Evolutionary conservation across 2,888 invertebrate species (phyloP).

Genomic region (Mystacides longicornis): DNA sequence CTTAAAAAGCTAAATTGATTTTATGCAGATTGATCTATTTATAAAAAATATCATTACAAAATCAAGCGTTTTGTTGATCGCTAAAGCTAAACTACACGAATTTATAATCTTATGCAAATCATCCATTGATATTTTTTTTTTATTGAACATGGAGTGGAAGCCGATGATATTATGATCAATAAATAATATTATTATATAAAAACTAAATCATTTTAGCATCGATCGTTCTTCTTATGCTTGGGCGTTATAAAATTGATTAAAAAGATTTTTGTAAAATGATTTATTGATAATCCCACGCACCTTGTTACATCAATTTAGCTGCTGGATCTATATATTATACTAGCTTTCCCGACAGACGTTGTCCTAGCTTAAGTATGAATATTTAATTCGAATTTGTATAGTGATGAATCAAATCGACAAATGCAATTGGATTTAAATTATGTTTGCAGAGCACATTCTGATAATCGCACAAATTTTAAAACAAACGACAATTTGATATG

Average conservation of each 20-base stretch:
- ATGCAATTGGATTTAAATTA: no score
- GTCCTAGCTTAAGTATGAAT: no score
- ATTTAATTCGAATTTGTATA: no score
- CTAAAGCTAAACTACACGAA: background rate
- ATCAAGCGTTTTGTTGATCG: background rate
- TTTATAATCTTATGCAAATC: background rate
- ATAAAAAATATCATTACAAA: background rate
- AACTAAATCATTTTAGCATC: constrained; percentile 2
- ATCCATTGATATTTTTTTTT: background rate
- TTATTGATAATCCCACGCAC: background rate
- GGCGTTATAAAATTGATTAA: constrained; percentile 7
- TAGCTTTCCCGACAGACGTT: no score
- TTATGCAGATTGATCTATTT: constrained; percentile 2
- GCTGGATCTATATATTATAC: no score
- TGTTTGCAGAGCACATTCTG: no score
- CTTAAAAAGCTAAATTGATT: background rate
- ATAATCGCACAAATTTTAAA: no score
- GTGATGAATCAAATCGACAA: no score
- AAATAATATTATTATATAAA: background rate
- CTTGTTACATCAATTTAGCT: no score
- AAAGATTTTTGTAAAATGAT: constrained; percentile 2
- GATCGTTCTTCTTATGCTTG: constrained; percentile 4
- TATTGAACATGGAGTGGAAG: background rate
- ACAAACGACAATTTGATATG: no score
- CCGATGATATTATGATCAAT: background rate